Evolutionary conservation across 2,797 vertebrate species (phyloP), one percentile per base, ranked within the genome.

Genomic region (Mormyrops attenuatus): DNA sequence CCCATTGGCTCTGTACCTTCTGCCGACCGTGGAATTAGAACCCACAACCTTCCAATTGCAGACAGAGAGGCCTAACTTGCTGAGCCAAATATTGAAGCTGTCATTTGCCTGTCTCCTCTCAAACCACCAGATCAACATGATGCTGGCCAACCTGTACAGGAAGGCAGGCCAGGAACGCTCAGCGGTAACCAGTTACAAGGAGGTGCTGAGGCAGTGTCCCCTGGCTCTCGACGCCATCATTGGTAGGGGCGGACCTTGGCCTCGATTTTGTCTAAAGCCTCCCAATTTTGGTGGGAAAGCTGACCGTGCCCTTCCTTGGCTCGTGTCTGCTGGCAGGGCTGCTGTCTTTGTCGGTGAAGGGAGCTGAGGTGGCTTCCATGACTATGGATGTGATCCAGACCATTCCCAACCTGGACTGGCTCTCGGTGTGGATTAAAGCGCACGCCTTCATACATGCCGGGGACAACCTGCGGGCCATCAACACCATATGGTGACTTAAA

Each of bases 401-500:
- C 17, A 97, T 99, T 90, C 98, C 98, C 8, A 99, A 99, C 93
- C 91, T 99, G 94, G 98, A 99, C 77, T 99, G 99, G 99, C 97
- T 99, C 0, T 99, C 99, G 0, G 97, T 99, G 87, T 99, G 99
- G 99, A 99, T 99, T 93, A 99, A 99, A 95, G 98, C 98, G 0
- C 98, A 99, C 0, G 99, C 99, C 60, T 99, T 99, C 92, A 98
- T 99, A 86, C 98, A 99, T 4, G 97, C 97, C 22, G 99, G 98
- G 8, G 98, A 99, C 93, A 99, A 99, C 93, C 97, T 98, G 1
- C 96, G 98, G 93, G 98, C 99, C 1, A 99, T 99, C 93, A 99
- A 98, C 92, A 99, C 99, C 1, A 99, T 99, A 91, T 99, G 98
- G 99, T 99, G 94, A 97, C 96, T 22, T 91, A 20, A 34, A 49